Evolutionary conservation across 1,140 invertebrate genomes (phyloP), one percentile per base, ranked within the genome.

Genomic region (Condylostylus longicornis): DNA sequence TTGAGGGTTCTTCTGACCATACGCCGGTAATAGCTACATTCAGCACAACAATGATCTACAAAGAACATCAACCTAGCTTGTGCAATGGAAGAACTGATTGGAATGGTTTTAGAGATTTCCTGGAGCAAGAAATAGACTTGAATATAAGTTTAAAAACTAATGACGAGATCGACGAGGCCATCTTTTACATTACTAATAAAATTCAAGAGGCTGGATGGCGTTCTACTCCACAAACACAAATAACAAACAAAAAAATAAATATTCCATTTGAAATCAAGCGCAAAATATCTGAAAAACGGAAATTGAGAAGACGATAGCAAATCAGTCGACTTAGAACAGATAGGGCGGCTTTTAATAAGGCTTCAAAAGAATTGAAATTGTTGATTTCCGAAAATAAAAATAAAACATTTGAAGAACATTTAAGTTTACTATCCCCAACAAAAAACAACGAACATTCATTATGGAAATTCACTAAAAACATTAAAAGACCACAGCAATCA

Each of bases 171-270:
- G 38, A 37, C 14, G 22, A 35, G 19, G 21, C 35, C 8, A 38
- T 28, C 18, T 41, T 47, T 40, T 33, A 35, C 19, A 18, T 56
- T 33, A 49, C 41, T 9, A 43, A 41, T 32, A 27, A 21, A 15
- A 38, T 46, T 32, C 42, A 51, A 37, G 37, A 46, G 30, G 42
- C 47, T n/a, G 42, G 42, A 15, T n/a, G n/a, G n/a, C n/a, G n/a
- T n/a, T n/a, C n/a, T n/a, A n/a, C n/a, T n/a, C n/a, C n/a, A n/a
- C n/a, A n/a, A n/a, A n/a, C n/a, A n/a, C n/a, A n/a, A n/a, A n/a
- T n/a, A n/a, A n/a, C n/a, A n/a, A n/a, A n/a, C n/a, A n/a, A n/a
- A n/a, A n/a, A n/a, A n/a, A n/a, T n/a, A n/a, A n/a, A n/a, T n/a
- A n/a, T n/a, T n/a, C n/a, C n/a, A n/a, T n/a, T n/a, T n/a, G 46